Evolutionary conservation across 92 coral and sea anemone genomes (phyloP).

Genomic region (Montipora capitata): DNA sequence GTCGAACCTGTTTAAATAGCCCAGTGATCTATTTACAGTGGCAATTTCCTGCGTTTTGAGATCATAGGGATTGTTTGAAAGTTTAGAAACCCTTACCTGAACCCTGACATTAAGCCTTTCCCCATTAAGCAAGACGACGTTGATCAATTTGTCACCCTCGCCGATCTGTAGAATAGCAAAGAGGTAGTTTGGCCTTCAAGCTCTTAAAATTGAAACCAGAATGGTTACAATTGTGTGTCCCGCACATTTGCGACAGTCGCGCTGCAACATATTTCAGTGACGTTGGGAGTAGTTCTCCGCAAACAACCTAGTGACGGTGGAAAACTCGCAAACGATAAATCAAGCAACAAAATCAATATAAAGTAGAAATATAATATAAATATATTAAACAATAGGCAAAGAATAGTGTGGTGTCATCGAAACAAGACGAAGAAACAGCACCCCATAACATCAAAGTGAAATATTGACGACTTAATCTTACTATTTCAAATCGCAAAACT

Average conservation of each 20-base stretch:
- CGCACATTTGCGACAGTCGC: too few relatives aligned
- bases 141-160: slow-evolving; percentile 98
- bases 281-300: too few relatives aligned
- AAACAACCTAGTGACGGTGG: too few relatives aligned
- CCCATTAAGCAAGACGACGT: slow-evolving; percentile 96
- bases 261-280: too few relatives aligned
- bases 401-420: not conserved
- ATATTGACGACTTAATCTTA: not conserved
- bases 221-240: not conserved
- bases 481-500: not conserved
- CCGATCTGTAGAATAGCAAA: slow-evolving; percentile 84
- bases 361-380: not conserved
- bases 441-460: not conserved
- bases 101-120: slow-evolving; percentile 97
- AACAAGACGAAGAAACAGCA: not conserved
- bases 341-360: too few relatives aligned
- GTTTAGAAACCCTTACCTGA: slow-evolving; percentile 68
- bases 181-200: too few relatives aligned
- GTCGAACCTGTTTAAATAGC: not conserved
- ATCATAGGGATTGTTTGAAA: not conserved
- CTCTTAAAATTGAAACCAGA: not conserved
- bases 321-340: too few relatives aligned
- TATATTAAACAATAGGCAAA: not conserved
- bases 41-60: too few relatives aligned
- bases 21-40: too few relatives aligned